These are phyloP conservation scores for Bombylius discolor DNA, from an alignment of 2,888 invertebrate genomes.

Conservation along the genomic window DNA sequence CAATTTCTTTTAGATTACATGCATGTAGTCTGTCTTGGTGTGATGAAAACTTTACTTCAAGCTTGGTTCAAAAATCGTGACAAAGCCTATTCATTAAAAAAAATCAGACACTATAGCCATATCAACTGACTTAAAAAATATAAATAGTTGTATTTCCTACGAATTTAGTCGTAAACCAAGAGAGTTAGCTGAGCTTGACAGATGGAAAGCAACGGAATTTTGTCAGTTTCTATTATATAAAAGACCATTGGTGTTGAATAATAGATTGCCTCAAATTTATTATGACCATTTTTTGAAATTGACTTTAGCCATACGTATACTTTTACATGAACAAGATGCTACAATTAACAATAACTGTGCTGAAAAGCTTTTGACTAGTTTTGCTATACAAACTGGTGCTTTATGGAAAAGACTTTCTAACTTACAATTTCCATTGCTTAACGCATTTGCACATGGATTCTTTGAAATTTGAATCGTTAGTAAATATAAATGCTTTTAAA, in stretches of 20 bases:
- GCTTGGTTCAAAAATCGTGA: not conserved
- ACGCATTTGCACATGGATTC: not conserved
- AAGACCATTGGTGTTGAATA: not conserved
- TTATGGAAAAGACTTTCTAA: not conserved
- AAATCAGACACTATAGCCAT: not conserved
- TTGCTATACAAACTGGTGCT: not conserved
- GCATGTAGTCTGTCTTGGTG: constrained; percentile 4
- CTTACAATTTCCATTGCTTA: not conserved
- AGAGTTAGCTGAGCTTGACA: not conserved
- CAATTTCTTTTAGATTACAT: constrained; percentile 3
- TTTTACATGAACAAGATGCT: not conserved
- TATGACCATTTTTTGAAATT: not conserved
- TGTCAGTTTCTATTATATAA: not conserved
- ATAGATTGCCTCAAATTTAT: not conserved
- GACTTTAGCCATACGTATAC: not conserved
- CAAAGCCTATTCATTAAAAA: not conserved
- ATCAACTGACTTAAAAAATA: not conserved
- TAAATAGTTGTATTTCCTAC: not conserved
- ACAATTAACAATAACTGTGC: not conserved
- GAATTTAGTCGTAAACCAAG: not conserved
- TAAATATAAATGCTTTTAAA: not conserved
- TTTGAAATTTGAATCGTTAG: not conserved
- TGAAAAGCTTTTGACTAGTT: not conserved
- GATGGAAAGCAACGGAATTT: not conserved
- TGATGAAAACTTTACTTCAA: not conserved